These are phyloP conservation scores for Dromaius novaehollandiae DNA, from an alignment of 2,113 vertebrate species.

Conservation along the genomic window DNA sequence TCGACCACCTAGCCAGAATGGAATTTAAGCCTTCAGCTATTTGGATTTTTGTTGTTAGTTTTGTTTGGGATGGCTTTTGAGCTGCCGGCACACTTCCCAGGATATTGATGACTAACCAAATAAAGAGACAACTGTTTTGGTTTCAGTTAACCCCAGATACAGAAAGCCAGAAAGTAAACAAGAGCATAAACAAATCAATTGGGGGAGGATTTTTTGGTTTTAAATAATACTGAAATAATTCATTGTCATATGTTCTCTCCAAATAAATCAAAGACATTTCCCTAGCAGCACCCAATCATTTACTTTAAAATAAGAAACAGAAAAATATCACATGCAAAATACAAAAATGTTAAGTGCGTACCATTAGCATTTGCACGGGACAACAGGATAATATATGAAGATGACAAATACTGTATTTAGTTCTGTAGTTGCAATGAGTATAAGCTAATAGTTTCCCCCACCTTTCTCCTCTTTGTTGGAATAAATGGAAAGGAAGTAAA, in stretches of 20 bases:
- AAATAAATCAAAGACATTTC: background rate
- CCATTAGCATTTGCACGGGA: background rate
- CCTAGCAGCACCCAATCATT: background rate
- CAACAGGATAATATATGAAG: background rate
- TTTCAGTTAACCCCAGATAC: background rate
- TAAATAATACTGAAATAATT: background rate
- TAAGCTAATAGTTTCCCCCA: background rate
- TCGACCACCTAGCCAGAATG: constrained; percentile 16
- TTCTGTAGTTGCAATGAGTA: background rate
- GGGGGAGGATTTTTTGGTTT: background rate
- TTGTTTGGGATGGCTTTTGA: constrained; percentile 43
- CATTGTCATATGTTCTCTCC: background rate
- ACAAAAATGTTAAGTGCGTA: background rate
- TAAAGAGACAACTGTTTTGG: background rate
- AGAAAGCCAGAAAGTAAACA: background rate
- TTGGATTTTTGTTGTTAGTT: constrained; percentile 35
- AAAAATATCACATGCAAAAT: background rate
- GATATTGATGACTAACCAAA: constrained; percentile 31
- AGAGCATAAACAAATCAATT: background rate
- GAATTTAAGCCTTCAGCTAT: constrained; percentile 55
- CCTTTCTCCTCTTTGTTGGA: background rate
- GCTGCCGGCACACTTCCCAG: constrained; percentile 23
- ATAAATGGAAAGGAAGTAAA: background rate
- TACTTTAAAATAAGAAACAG: background rate
- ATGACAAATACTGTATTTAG: background rate